Percentiles rank a stretch among this genome's conserved stretches.
Evolutionary conservation across 1,140 invertebrate genomes (phyloP).

Genomic region (Meteorus sp.): DNA sequence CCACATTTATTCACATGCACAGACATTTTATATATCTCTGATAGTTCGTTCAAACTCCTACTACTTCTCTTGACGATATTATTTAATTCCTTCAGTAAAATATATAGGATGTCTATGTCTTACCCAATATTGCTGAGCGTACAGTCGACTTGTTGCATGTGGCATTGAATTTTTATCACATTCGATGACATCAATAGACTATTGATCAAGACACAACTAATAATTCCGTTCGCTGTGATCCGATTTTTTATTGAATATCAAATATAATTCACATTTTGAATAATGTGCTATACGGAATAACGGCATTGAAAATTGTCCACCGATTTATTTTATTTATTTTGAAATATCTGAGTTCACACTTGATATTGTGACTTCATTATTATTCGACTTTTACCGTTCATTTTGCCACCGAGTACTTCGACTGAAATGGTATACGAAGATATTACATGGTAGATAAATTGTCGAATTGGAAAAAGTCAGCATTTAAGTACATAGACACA

Average conservation of each 20-base stretch:
- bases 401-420: too few relatives aligned
- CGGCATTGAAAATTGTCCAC: neutral
- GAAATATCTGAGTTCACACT: too few relatives aligned
- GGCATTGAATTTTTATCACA: neutral
- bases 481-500: too few relatives aligned
- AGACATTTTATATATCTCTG: neutral
- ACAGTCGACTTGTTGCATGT: neutral
- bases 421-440: too few relatives aligned
- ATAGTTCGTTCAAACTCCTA: neutral
- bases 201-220: neutral
- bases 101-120: too few relatives aligned
- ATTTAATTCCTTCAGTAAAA: constrained; percentile 5
- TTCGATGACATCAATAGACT: neutral
- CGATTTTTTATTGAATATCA: neutral
- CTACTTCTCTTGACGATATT: neutral
- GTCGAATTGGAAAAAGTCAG: too few relatives aligned
- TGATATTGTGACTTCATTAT: too few relatives aligned
- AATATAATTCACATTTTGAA: neutral
- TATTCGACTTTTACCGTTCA: too few relatives aligned
- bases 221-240: neutral
- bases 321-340: too few relatives aligned
- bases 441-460: too few relatives aligned
- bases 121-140: neutral
- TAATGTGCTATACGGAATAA: neutral
- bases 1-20: neutral